Percentiles rank a stretch among this genome's conserved stretches.
Evolutionary conservation across 2,888 invertebrate genomes (phyloP).

Genomic region (Cataglyphis cursor): DNA sequence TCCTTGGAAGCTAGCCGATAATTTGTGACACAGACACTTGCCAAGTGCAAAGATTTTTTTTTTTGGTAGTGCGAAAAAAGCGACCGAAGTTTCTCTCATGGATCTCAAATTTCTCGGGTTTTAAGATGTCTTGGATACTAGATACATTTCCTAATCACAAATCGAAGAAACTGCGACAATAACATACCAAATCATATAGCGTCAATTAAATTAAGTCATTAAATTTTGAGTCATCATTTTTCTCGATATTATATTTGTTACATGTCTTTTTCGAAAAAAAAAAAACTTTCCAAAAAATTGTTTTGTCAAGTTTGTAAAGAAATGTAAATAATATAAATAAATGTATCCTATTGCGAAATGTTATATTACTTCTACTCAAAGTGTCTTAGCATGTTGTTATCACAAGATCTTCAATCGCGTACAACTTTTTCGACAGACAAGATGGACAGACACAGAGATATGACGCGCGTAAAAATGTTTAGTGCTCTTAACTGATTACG

Average conservation of each 20-base stretch:
- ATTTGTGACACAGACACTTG: constrained; percentile 14
- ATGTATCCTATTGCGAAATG: neutral
- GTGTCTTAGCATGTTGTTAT: neutral
- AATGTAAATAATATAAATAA: constrained; percentile 11
- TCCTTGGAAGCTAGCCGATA: constrained; percentile 18
- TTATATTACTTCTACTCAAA: neutral
- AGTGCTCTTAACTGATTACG: constrained; percentile 34
- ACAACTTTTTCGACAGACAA: constrained; percentile 37
- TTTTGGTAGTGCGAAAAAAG: constrained; percentile 2
- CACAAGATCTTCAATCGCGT: constrained; percentile 16
- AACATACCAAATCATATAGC: neutral
- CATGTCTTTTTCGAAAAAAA: neutral
- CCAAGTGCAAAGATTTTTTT: constrained; percentile 16
- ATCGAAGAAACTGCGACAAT: neutral
- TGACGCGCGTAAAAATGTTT: constrained; percentile 30
- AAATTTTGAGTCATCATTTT: neutral
- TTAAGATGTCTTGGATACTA: neutral
- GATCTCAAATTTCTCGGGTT: neutral
- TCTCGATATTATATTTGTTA: neutral
- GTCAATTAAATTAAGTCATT: neutral
- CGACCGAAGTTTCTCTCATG: neutral
- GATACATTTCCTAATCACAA: neutral
- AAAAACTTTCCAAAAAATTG: neutral
- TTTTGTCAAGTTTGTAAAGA: neutral
- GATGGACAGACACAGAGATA: constrained; percentile 60